Evolutionary conservation across 2,113 vertebrate species (phyloP), one percentile per base, ranked within the genome.

Genomic region (Pangasianodon hypophthalmus): DNA sequence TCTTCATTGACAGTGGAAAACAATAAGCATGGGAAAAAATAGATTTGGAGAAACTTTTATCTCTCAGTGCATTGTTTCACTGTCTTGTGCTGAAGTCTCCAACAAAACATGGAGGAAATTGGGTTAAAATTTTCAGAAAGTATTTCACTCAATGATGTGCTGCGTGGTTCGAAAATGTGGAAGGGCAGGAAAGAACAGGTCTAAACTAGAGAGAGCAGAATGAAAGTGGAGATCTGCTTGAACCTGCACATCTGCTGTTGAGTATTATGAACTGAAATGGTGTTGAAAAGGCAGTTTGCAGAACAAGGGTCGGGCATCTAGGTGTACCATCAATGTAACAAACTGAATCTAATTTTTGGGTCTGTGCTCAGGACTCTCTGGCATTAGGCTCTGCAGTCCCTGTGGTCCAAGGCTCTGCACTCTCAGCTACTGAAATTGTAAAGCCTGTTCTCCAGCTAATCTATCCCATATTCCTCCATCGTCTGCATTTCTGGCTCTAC

Each of bases 1-100:
- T 44, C 21, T 83, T 88, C 75, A 52, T 29, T 88, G 67, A 77
- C 77, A 67, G 79, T 67, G 21, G n/a, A 91, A 89, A 71, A 88
- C 88, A 88, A 90, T 58, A 26, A 89, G 6, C 29, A 84, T n/a
- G 56, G 41, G 37, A 84, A 89, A 79, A 89, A 32, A 29, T 32
- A 19, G 80, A 88, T 88, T 80, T 88, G 41, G 9, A 44, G 21
- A 62, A 69, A 75, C 18, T 54, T 77, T 84, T 64, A 50, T 84
- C 26, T 73, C 75, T 24, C 26, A 37, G 26, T 84, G n/a, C 46
- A 54, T 67, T 71, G 62, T 89, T 69, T 52, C 88, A 73, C 86
- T 91, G 71, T 84, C 52, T 85, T 56, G 32, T 86, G 71, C 56
- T 52, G 73, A 87, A 32, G 19, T 50, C 84, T 87, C 44, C 48